Conservation (phyloP, 2,797 vertebrate genomes). For the Malacoraja senta region DNA sequence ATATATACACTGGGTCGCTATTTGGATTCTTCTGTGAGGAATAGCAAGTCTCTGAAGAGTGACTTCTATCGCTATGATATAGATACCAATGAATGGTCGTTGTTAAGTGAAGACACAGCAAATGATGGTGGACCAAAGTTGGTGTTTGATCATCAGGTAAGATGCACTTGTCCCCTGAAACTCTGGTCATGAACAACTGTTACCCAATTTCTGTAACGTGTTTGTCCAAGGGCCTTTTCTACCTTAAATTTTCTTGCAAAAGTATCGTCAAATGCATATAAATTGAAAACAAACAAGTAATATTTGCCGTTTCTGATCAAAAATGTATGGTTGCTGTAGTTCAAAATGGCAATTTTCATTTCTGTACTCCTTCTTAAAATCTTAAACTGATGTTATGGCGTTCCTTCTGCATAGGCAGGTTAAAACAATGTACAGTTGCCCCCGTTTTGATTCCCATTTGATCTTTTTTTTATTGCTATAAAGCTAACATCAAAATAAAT, state of each 20-base stretch:
- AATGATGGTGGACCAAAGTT: constrained; percentile 90
- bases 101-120: constrained; percentile 93
- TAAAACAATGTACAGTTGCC: not conserved
- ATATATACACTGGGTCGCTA: constrained; percentile 96
- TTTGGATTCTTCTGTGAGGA: constrained; percentile 92
- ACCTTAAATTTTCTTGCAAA: not conserved
- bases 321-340: too few relatives aligned
- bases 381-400: not conserved
- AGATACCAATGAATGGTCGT: constrained; percentile 85
- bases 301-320: not conserved
- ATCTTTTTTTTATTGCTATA: not conserved
- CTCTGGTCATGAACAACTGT: not conserved
- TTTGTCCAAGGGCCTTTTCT: not conserved
- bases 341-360: not conserved
- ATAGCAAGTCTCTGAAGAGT: constrained; percentile 94
- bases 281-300: not conserved
- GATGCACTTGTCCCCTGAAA: constrained; percentile 7
- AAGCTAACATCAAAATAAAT: not conserved
- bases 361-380: not conserved
- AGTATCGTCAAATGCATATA: not conserved
- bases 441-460: not conserved
- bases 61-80: constrained; percentile 97
- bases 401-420: not conserved
- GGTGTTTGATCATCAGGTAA: constrained; percentile 97
- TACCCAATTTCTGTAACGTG: not conserved